These are phyloP conservation scores for Heterochromis multidens DNA, from an alignment of 2,113 vertebrate genomes.

Conservation along the genomic window DNA sequence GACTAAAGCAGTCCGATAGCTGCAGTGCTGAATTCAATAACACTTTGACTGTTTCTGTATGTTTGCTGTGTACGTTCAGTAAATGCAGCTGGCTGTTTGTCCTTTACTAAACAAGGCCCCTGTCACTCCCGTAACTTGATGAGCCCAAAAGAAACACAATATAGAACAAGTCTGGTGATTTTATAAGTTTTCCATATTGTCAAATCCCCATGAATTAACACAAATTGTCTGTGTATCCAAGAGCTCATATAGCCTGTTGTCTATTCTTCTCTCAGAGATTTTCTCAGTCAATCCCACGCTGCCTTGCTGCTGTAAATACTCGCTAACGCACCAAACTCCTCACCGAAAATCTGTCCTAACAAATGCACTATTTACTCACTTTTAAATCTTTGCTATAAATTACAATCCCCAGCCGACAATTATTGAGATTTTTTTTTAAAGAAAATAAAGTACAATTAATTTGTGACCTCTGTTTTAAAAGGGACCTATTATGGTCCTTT, in stretches of 20 bases:
- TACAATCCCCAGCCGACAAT: too few species aligned
- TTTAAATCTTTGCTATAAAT: too few species aligned
- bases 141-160: background rate
- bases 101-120: background rate
- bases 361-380: too few species aligned
- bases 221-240: background rate
- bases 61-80: background rate
- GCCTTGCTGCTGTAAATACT: background rate
- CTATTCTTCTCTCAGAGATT: background rate
- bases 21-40: background rate
- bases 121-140: background rate
- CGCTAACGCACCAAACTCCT: too few species aligned
- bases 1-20: background rate
- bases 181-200: background rate
- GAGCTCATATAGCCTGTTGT: background rate
- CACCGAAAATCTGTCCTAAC: too few species aligned
- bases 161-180: background rate
- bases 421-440: too few species aligned
- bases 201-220: background rate
- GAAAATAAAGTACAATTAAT: too few species aligned
- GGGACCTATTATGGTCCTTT: too few species aligned
- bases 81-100: slow-evolving; percentile 12
- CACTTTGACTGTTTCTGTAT: background rate
- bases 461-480: too few species aligned
- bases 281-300: background rate